A percentile compares a stretch with the other conserved stretches of the same genome.
Conservation (phyloP, 2,113 vertebrate genomes). For the Gymnarchus niloticus region DNA sequence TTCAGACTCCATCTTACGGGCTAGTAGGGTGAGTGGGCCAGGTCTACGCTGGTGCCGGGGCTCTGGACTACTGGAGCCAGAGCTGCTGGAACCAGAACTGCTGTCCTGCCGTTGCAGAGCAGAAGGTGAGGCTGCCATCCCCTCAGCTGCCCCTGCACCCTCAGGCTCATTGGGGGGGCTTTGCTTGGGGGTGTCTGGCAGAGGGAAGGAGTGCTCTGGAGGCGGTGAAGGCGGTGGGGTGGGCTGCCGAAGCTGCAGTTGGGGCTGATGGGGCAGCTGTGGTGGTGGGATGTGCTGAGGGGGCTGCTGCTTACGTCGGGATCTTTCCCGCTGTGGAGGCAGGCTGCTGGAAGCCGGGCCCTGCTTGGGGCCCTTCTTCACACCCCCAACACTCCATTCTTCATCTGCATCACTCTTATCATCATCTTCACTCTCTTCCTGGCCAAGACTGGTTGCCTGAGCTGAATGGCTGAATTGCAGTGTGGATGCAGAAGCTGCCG, state of each 20-base stretch:
- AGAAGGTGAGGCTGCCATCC: conserved; percentile 17
- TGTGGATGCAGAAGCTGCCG: conserved; percentile 49
- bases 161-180: conserved; percentile 61
- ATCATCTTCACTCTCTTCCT: conserved; percentile 55
- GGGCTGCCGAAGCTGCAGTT: conserved; percentile 64
- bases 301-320: conserved; percentile 64
- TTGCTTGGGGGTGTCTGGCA: conserved; percentile 71
- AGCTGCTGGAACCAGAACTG: conserved; percentile 56
- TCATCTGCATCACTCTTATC: conserved; percentile 46
- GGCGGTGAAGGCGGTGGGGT: conserved; percentile 68
- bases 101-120: conserved; percentile 55
- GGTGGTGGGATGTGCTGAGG: conserved; percentile 67
- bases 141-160: conserved; percentile 23
- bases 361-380: conserved; percentile 34
- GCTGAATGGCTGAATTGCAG: conserved; percentile 58
- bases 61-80: conserved; percentile 62
- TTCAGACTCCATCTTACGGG: conserved; percentile 67
- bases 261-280: conserved; percentile 52
- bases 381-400: conserved; percentile 50
- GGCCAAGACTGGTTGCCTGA: conserved; percentile 19
- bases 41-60: conserved; percentile 45
- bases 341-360: conserved; percentile 39
- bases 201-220: conserved; percentile 58
- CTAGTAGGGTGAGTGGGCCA: conserved; percentile 62
- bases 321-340: conserved; percentile 44